A percentile compares a stretch with the other conserved stretches of the same genome.
Evolutionary conservation across 2,888 invertebrate genomes (phyloP).

Genomic region (Anorthoa munda): DNA sequence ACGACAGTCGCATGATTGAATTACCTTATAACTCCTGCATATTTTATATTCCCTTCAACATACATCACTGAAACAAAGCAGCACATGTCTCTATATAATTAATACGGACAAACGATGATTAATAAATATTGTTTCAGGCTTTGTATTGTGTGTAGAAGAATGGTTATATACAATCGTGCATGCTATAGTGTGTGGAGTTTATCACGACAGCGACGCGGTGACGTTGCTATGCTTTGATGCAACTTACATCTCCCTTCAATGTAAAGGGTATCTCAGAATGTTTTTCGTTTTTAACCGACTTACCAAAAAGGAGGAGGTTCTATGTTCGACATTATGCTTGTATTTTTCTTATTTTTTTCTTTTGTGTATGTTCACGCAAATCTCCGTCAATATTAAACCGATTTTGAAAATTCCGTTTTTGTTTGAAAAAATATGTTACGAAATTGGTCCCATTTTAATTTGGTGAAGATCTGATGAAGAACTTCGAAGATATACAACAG

Average conservation of each 20-base stretch:
- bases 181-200: background rate
- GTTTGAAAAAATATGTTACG: no score
- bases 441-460: no score
- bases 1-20: constrained; percentile 35
- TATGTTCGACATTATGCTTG: no score
- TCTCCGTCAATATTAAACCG: no score
- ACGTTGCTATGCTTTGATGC: constrained; percentile 5
- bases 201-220: background rate
- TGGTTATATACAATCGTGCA: constrained; percentile 22
- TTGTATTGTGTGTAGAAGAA: constrained; percentile 52
- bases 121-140: constrained; percentile 47
- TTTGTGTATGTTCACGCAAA: no score
- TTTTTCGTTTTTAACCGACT: no score
- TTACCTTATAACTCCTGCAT: constrained; percentile 30
- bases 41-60: constrained; percentile 28
- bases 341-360: no score
- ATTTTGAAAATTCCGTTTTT: no score
- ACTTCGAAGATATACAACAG: no score
- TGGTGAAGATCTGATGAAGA: no score
- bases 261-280: no score
- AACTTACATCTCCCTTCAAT: constrained; percentile 22
- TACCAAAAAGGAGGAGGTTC: no score
- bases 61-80: constrained; percentile 43
- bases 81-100: constrained; percentile 30
- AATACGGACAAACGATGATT: constrained; percentile 40